A percentile compares a stretch with the other conserved stretches of the same genome.
These are phyloP conservation scores for Odocoileus hemionus DNA, from an alignment of 2,113 vertebrate genomes.

Conservation along the genomic window DNA sequence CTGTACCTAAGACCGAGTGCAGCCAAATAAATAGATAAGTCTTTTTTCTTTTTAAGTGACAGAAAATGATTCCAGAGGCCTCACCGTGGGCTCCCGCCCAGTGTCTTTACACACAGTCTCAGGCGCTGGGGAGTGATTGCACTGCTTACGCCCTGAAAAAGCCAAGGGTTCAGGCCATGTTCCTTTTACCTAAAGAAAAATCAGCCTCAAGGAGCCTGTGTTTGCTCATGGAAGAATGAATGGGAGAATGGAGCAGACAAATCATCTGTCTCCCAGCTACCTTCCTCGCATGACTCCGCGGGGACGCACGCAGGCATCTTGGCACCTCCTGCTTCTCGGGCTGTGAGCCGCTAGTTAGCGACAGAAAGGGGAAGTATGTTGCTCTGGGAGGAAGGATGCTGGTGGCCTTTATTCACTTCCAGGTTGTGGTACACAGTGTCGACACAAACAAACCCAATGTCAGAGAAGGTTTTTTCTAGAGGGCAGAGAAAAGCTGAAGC, in stretches of 20 bases:
- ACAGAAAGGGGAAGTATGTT: not conserved
- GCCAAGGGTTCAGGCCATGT: not conserved
- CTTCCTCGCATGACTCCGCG: not conserved
- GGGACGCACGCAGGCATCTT: not conserved
- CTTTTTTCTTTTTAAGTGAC: not conserved
- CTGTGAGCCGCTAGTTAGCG: not conserved
- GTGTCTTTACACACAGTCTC: not conserved
- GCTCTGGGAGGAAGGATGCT: not conserved
- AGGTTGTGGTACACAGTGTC: not conserved
- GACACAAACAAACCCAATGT: not conserved
- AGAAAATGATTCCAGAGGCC: not conserved
- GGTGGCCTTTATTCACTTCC: not conserved
- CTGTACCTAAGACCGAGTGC: not conserved
- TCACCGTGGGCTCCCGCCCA: rapidly evolving
- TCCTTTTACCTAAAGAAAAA: not conserved
- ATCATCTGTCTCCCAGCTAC: not conserved
- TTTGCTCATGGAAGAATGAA: not conserved
- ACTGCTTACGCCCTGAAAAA: not conserved
- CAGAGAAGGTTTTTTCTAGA: not conserved
- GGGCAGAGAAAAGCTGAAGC: slow-evolving; percentile 12
- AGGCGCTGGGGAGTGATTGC: not conserved
- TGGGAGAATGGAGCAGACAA: not conserved
- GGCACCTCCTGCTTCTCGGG: rapidly evolving
- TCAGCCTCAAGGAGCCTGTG: too few species aligned
- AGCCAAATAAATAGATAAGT: not conserved